Evolutionary conservation across 2,797 vertebrate species (phyloP).

Genomic region (Hippopotamyrus pictus): DNA sequence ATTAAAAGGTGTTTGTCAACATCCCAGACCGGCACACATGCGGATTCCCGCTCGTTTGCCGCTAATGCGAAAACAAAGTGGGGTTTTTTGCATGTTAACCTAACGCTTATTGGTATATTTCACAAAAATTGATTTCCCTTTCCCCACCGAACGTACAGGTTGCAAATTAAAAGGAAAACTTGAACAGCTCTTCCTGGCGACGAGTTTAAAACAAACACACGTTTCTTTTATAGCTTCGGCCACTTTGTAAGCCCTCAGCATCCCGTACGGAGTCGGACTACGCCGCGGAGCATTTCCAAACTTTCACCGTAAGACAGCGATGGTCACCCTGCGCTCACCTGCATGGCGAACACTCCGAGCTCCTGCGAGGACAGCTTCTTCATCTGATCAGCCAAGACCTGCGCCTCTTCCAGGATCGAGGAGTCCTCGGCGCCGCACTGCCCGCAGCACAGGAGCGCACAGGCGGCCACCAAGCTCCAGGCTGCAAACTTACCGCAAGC

Average conservation of each 20-base stretch:
- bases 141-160: neutral
- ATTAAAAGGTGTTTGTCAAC: neutral
- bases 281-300: neutral
- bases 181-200: neutral
- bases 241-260: neutral
- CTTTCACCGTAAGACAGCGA: neutral
- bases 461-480: neutral
- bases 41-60: neutral
- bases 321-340: neutral
- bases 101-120: neutral
- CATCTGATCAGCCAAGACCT: slow-evolving; percentile 16
- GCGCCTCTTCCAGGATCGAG: slow-evolving; percentile 18
- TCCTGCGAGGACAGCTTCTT: slow-evolving; percentile 12
- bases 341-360: slow-evolving; percentile 16
- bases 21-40: neutral
- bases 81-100: neutral
- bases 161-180: neutral
- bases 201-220: neutral
- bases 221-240: neutral
- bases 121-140: neutral
- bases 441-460: slow-evolving; percentile 1
- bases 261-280: neutral
- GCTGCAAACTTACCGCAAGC: neutral
- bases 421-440: neutral
- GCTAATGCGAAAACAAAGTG: neutral